A percentile compares a stretch with the other conserved stretches of the same genome.
Conservation (phyloP, 64 coral and sea anemone genomes). For the Stichodactyla mertensii region DNA sequence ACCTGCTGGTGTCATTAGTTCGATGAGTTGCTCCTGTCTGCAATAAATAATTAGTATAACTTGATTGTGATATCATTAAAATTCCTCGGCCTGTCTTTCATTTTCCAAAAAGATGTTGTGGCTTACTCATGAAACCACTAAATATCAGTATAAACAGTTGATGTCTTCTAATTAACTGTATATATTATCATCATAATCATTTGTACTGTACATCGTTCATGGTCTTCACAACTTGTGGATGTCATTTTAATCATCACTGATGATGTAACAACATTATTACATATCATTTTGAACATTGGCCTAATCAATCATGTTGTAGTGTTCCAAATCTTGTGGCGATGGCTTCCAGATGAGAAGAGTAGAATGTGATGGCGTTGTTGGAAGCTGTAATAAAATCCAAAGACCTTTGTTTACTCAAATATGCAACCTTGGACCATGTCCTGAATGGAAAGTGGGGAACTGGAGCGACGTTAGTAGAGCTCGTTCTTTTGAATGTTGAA, state of each 20-base stretch:
- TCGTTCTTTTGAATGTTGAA: neutral
- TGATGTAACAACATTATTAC: neutral
- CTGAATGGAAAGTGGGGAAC: constrained; percentile 39
- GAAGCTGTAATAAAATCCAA: neutral
- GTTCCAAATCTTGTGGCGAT: constrained; percentile 64
- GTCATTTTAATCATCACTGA: neutral
- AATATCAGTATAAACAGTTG: too few relatives aligned
- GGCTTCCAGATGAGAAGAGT: constrained; percentile 65
- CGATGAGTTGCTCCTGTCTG: too few relatives aligned
- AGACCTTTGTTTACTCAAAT: constrained; percentile 2
- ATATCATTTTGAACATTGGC: neutral
- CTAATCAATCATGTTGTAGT: constrained; percentile 37
- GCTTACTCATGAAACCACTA: too few relatives aligned
- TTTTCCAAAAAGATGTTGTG: too few relatives aligned
- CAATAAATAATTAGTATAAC: too few relatives aligned
- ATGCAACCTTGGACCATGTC: constrained; percentile 38
- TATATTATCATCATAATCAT: neutral
- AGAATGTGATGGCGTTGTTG: constrained; percentile 32
- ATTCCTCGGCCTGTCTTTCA: too few relatives aligned
- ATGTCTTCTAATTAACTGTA: neutral
- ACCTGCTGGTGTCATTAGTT: too few relatives aligned
- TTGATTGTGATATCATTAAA: too few relatives aligned
- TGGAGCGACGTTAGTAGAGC: constrained; percentile 44
- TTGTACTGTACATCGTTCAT: neutral
- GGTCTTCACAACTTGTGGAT: neutral